phyloP scores from a whole-genome alignment of 2,113 vertebrate genomes.

The Pholis gunnellus region DNA sequence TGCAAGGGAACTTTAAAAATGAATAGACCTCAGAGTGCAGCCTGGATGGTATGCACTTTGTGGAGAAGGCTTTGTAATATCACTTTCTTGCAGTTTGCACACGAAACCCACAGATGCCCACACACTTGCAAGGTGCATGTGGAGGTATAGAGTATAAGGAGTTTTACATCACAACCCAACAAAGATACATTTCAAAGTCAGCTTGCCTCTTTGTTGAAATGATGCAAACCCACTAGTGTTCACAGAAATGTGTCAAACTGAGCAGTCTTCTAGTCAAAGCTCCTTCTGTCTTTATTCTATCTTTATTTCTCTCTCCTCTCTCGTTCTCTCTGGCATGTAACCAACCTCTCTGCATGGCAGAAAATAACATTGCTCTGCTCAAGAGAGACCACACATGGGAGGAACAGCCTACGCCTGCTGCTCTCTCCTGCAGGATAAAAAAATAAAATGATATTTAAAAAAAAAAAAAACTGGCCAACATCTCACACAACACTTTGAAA shows the following conservation, averaged over 20 bases:
- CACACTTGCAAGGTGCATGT: conserved; percentile 60
- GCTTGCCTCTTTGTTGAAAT: conserved; percentile 65
- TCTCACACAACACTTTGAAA: conserved; percentile 67
- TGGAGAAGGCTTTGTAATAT: conserved; percentile 62
- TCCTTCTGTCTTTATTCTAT: conserved; percentile 60
- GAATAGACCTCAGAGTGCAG: conserved; percentile 73
- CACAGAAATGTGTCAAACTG: conserved; percentile 73
- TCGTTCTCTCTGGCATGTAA: conserved; percentile 70
- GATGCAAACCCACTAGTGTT: conserved; percentile 72
- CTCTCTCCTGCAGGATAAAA: conserved; percentile 71
- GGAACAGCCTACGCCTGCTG: conserved; percentile 77
- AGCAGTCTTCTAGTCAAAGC: conserved; percentile 68
- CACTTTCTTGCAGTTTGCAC: conserved; percentile 53
- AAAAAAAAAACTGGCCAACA: conserved; percentile 61
- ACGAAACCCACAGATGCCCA: conserved; percentile 61
- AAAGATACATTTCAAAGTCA: conserved; percentile 73
- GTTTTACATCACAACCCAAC: conserved; percentile 56
- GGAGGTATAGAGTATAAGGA: conserved; percentile 56
- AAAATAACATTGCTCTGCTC: conserved; percentile 77
- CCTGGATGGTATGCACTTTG: conserved; percentile 60
- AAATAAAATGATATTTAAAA: conserved; percentile 28
- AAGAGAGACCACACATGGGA: conserved; percentile 78
- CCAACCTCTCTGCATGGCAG: conserved; percentile 72
- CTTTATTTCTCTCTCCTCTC: conserved; percentile 65
- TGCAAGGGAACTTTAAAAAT: conserved; percentile 77